These are phyloP conservation scores for Trididemnum miniatum DNA, from an alignment of 23 tunicate species.

Conservation along the genomic window DNA sequence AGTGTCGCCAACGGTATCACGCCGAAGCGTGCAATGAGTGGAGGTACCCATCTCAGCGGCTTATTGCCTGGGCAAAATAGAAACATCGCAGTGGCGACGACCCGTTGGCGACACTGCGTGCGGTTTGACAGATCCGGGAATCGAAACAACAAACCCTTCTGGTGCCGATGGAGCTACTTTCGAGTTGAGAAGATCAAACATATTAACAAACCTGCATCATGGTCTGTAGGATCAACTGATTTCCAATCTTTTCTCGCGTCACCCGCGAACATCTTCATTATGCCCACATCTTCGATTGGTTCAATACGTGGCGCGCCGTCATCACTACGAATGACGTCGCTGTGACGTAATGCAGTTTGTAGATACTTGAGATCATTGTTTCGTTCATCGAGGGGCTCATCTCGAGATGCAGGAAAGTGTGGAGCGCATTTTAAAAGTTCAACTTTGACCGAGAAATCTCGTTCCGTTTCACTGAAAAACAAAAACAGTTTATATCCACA, in stretches of 20 bases:
- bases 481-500: background rate
- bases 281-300: conserved; percentile 36
- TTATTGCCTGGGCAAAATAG: background rate
- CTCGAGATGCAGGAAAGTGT: background rate
- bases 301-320: background rate
- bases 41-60: background rate
- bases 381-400: background rate
- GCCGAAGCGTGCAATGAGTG: background rate
- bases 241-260: conserved; percentile 48
- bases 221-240: conserved; percentile 19
- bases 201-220: conserved; percentile 68
- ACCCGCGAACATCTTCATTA: conserved; percentile 44
- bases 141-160: background rate
- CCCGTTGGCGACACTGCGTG: background rate
- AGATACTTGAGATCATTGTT: background rate
- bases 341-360: background rate
- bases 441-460: conserved; percentile 20
- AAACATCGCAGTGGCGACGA: background rate
- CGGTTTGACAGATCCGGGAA: background rate
- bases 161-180: too few species aligned
- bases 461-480: background rate
- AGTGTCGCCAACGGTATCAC: background rate
- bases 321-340: background rate
- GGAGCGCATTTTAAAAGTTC: conserved; percentile 31
- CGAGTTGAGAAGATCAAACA: too few species aligned